A percentile compares a stretch with the other conserved stretches of the same genome.
Evolutionary conservation across 2,888 invertebrate genomes (phyloP).

Genomic region (Calameuta idolon): DNA sequence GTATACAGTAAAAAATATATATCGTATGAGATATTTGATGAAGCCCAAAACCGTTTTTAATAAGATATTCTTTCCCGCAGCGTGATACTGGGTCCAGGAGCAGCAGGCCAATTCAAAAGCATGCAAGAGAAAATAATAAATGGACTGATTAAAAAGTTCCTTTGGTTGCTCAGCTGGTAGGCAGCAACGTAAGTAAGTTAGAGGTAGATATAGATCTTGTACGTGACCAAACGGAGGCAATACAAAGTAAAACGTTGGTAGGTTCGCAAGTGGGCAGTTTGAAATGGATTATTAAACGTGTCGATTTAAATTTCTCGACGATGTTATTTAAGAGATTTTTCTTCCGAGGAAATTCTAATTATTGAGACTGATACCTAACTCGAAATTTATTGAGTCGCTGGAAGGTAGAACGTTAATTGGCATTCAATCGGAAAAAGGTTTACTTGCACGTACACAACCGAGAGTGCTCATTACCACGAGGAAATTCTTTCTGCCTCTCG

Average conservation of each 20-base stretch:
- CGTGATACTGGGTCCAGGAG: background rate
- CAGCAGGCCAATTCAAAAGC: background rate
- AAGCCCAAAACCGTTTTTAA: background rate
- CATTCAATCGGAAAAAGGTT: constrained; percentile 43
- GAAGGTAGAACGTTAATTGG: constrained; percentile 40
- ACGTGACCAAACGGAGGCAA: background rate
- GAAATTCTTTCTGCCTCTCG: background rate
- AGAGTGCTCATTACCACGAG: constrained; percentile 40
- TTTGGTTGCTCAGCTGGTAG: background rate
- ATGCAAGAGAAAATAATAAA: background rate
- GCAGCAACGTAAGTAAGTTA: background rate
- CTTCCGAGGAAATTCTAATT: background rate
- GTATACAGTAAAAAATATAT: no score
- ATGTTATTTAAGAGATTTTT: background rate
- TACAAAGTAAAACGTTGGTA: background rate
- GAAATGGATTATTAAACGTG: background rate
- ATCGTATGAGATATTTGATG: background rate
- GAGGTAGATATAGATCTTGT: background rate
- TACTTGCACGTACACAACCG: constrained; percentile 26
- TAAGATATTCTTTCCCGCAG: background rate
- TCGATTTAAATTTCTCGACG: background rate
- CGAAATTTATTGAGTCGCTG: background rate
- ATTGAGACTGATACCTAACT: background rate
- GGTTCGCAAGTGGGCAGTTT: background rate
- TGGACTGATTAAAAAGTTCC: background rate